These are phyloP conservation scores for Gymnocypris eckloni DNA, from an alignment of 2,797 vertebrate genomes.

Conservation along the genomic window DNA sequence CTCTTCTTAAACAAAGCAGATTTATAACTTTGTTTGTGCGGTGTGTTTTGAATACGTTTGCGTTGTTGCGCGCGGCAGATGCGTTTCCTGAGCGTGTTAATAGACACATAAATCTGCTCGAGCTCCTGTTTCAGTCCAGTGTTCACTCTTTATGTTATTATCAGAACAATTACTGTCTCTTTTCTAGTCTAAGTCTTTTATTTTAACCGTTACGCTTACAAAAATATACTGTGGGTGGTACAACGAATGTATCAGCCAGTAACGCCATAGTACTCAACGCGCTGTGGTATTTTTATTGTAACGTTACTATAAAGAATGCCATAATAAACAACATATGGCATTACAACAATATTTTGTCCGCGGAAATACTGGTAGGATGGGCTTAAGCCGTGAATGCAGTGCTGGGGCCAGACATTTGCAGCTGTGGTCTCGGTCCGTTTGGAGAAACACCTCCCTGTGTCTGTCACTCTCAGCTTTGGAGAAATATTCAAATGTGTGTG, in stretches of 20 bases:
- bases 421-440: not conserved
- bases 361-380: not conserved
- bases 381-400: not conserved
- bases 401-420: not conserved
- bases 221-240: not conserved
- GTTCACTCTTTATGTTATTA: not conserved
- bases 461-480: not conserved
- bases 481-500: conserved; percentile 8
- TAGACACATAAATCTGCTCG: conserved; percentile 10
- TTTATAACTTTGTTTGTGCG: not conserved
- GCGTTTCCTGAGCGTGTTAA: conserved; percentile 66
- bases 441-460: not conserved
- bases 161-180: not conserved
- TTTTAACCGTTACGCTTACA: not conserved
- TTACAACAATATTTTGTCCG: not conserved
- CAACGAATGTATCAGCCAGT: not conserved
- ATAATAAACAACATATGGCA: not conserved
- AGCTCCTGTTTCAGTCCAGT: conserved; percentile 17
- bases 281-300: not conserved
- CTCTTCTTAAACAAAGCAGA: not conserved
- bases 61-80: conserved; percentile 27
- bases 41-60: not conserved
- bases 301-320: not conserved
- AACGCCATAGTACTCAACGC: not conserved
- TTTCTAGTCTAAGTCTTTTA: not conserved